Base-by-base conservation (phyloP, 2,888 invertebrate species). In the Hofmannophila pseudospretella region DNA sequence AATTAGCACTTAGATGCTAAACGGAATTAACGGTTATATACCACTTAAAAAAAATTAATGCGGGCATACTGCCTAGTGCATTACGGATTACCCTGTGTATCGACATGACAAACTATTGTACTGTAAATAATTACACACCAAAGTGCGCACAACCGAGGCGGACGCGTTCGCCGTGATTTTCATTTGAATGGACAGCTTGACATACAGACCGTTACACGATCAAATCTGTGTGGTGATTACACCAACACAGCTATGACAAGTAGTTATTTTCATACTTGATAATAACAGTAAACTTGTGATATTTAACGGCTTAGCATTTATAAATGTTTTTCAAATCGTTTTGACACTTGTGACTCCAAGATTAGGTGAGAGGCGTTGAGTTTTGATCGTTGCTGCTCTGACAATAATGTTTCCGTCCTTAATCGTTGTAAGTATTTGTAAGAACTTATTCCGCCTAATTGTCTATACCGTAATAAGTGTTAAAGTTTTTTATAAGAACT, bases 171-270 rank as follows among this genome's bases (percentile, higher is more conserved):
- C 38, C 32, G 49, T 66, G 60, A 69, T 67, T 65, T 61, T 72
- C 57, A 74, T 70, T 59, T 54, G 58, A 68, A 67, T 51, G 49
- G 71, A 67, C 72, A 63, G 49, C 44, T 49, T 67, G 69, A 67
- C 70, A 64, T 50, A 36, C 45, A 46, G 45, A 63, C 79, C 77
- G 76, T 77, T 80, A 77, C 51, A 54, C 53, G 65, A 63, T 64
- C 65, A 59, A 60, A 62, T 54, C 58, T 50, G 51, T 49, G 44
- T 38, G 42, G 45, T 44, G 49, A 56, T 64, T 58, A 59, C 50
- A 52, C 51, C 47, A 49, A 55, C 47, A 46, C 42, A 42, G 28
- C 42, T 35, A 23, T 41, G 47, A 53, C 57, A 54, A 54, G 46
- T 45, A 39, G 51, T 51, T 57, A 43, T 47, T 49, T 42, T 46